Evolutionary conservation across 2,888 invertebrate species (phyloP).

Genomic region (Galeopsomyia nigrocyanea): DNA sequence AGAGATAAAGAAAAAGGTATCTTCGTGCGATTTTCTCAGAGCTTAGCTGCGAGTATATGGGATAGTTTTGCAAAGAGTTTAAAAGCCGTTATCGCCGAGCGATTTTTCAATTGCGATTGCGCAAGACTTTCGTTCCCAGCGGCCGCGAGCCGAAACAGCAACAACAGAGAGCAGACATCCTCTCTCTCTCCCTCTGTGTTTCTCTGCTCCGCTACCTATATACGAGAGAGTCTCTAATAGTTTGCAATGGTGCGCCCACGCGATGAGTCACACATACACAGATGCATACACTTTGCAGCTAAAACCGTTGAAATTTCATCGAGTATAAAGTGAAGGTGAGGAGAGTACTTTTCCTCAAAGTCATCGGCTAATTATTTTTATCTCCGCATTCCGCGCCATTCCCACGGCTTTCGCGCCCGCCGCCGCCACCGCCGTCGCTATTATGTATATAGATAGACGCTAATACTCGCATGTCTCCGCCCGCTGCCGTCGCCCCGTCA

Average conservation of each 20-base stretch:
- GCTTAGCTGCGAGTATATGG: no score
- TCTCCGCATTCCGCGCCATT: conserved; percentile 41
- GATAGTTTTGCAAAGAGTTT: not conserved
- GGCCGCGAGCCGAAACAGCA: no score
- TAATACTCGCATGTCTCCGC: not conserved
- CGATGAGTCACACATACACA: conserved; percentile 28
- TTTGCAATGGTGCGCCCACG: not conserved
- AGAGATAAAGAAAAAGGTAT: no score
- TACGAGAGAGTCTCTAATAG: not conserved
- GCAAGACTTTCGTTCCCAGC: conserved; percentile 18
- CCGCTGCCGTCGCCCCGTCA: conserved; percentile 14
- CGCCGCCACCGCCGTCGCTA: not conserved
- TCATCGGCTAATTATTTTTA: conserved; percentile 49
- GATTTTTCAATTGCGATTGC: conserved; percentile 10
- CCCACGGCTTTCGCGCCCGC: conserved; percentile 39
- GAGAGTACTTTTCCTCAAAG: conserved; percentile 32
- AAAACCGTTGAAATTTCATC: conserved; percentile 9
- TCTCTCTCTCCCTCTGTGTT: not conserved
- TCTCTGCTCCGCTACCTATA: not conserved
- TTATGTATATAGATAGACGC: not conserved
- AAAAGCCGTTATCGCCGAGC: conserved; percentile 3
- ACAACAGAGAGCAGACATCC: no score
- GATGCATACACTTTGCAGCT: not conserved
- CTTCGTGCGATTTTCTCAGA: no score
- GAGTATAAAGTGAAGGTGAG: not conserved